phyloP scores from a whole-genome alignment of 2,113 vertebrate species.

The Hystrix brachyura region DNA sequence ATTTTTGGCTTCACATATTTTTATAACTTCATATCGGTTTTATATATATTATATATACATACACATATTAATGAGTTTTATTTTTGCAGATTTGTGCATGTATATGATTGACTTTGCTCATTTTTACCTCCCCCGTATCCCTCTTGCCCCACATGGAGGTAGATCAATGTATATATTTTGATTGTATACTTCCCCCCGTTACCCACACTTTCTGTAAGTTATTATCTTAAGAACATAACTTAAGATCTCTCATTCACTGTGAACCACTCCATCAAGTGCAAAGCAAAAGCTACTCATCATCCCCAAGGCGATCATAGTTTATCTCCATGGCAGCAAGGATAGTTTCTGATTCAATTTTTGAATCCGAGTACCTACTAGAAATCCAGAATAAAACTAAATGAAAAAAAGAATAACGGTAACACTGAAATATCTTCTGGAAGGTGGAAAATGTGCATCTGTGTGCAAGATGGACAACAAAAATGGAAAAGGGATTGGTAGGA shows the following conservation, averaged over 20 bases:
- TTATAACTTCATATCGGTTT: not conserved
- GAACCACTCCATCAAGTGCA: not conserved
- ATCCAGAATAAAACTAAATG: not conserved
- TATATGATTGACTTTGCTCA: not conserved
- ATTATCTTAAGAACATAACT: not conserved
- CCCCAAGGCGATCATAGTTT: not conserved
- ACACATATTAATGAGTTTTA: not conserved
- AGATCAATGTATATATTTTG: not conserved
- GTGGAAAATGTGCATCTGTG: not conserved
- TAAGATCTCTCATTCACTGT: not conserved
- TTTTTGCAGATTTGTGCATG: not conserved
- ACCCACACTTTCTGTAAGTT: not conserved
- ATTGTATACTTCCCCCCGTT: not conserved
- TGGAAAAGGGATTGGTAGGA: not conserved
- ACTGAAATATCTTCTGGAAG: not conserved
- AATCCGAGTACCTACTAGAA: not conserved
- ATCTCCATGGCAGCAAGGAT: not conserved
- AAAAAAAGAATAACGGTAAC: not conserved
- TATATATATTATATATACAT: too few relatives aligned
- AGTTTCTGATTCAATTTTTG: not conserved
- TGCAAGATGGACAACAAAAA: not conserved
- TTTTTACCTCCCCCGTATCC: not conserved
- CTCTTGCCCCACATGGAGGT: not conserved
- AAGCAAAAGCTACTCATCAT: not conserved
- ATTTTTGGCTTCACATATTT: not conserved